Evolutionary conservation across 2,888 invertebrate genomes (phyloP).

Genomic region (Ganaspis brasiliensis): DNA sequence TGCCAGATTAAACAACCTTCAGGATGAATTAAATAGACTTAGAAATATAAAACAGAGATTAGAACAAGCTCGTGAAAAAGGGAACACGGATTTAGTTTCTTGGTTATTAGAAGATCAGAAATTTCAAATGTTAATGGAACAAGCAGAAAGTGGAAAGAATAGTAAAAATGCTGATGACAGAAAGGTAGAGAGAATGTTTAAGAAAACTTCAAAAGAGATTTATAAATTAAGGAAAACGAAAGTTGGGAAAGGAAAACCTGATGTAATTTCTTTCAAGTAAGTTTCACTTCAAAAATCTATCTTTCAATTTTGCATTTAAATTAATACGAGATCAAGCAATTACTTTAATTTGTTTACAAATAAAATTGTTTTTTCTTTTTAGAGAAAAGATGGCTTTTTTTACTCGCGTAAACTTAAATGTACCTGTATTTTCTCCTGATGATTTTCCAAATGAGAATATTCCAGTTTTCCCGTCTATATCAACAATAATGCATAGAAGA

Average conservation of each 20-base stretch:
- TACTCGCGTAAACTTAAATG: slow-evolving; percentile 89
- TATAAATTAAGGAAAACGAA: slow-evolving; percentile 93
- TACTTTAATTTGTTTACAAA: neutral
- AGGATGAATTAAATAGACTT: slow-evolving; percentile 91
- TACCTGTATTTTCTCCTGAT: slow-evolving; percentile 89
- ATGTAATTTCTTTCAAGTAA: slow-evolving; percentile 96
- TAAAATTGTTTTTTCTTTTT: slow-evolving; percentile 72
- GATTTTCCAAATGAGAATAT: slow-evolving; percentile 77
- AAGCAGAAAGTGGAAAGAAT: slow-evolving; percentile 82
- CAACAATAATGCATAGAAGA: slow-evolving; percentile 68
- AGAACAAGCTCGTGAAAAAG: slow-evolving; percentile 92
- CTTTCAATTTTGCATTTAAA: slow-evolving; percentile 10
- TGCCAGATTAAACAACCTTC: slow-evolving; percentile 89
- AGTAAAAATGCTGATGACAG: slow-evolving; percentile 85
- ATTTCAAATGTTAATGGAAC: slow-evolving; percentile 87
- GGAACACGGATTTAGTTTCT: slow-evolving; percentile 90
- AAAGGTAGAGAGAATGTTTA: slow-evolving; percentile 90
- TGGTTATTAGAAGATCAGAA: slow-evolving; percentile 95
- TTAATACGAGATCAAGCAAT: no score
- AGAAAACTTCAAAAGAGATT: slow-evolving; percentile 94
- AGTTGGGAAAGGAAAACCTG: slow-evolving; percentile 93
- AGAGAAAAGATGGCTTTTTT: slow-evolving; percentile 99
- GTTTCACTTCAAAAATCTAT: slow-evolving; percentile 73
- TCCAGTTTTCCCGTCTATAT: slow-evolving; percentile 42
- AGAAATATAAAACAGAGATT: slow-evolving; percentile 90